phyloP scores from a whole-genome alignment of 2,113 vertebrate genomes.

The Sisor rabdophorus region DNA sequence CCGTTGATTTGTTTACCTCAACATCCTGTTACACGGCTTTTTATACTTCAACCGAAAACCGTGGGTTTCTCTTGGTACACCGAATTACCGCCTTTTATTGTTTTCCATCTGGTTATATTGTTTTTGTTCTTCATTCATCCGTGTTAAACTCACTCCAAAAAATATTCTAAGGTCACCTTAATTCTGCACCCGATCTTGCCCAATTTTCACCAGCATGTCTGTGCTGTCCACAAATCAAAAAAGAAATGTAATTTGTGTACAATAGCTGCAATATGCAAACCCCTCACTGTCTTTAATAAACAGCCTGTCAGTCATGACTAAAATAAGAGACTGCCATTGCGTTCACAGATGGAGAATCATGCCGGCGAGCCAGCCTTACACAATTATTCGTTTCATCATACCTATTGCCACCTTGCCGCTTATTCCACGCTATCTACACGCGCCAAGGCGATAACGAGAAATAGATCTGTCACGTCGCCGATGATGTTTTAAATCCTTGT shows the following conservation, averaged over 20 bases:
- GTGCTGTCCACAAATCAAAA: neutral
- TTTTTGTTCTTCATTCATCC: neutral
- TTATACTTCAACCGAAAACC: neutral
- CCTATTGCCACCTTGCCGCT: slow-evolving; percentile 21
- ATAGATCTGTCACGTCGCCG: slow-evolving; percentile 44
- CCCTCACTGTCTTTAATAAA: slow-evolving; percentile 16
- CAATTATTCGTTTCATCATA: slow-evolving; percentile 45
- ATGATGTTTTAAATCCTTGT: slow-evolving; percentile 44
- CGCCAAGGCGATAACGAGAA: slow-evolving; percentile 43
- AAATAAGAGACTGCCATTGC: slow-evolving; percentile 16
- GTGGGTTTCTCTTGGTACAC: neutral
- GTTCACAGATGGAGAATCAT: neutral
- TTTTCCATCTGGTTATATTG: neutral
- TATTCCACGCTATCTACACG: slow-evolving; percentile 39
- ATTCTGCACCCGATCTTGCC: neutral
- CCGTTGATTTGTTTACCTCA: neutral
- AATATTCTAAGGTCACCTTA: neutral
- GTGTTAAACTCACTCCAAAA: neutral
- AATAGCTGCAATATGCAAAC: neutral
- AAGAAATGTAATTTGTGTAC: neutral
- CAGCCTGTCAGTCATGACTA: neutral
- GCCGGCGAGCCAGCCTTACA: neutral
- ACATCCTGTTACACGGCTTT: neutral
- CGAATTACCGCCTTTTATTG: neutral
- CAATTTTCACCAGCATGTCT: neutral